Conservation (phyloP, 2,888 invertebrate species). For the Minunthozetes semirufus region DNA sequence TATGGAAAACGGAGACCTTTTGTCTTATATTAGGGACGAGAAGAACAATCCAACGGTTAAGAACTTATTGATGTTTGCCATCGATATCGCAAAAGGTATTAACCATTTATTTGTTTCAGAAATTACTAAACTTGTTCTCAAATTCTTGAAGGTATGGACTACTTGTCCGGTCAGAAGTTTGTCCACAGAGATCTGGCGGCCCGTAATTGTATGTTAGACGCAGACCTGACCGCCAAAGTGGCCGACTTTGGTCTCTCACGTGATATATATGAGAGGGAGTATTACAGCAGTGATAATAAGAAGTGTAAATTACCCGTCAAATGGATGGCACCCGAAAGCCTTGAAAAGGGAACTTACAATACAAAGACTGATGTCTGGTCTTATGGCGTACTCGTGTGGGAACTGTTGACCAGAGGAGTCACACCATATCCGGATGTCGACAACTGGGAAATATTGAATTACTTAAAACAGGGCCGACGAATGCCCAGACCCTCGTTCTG, state of each 20-base stretch:
- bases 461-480: no score
- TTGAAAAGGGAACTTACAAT: slow-evolving; percentile 48
- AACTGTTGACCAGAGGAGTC: slow-evolving; percentile 51
- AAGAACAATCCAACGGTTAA: slow-evolving; percentile 49
- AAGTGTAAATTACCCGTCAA: slow-evolving; percentile 52
- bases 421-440: slow-evolving; percentile 52
- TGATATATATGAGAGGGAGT: slow-evolving; percentile 53
- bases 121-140: no score
- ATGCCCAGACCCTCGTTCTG: no score
- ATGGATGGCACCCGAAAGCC: slow-evolving; percentile 53
- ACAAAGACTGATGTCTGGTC: slow-evolving; percentile 54
- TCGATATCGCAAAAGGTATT: slow-evolving; percentile 51
- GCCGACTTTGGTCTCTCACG: slow-evolving; percentile 56
- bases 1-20: slow-evolving; percentile 54
- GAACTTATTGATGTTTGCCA: slow-evolving; percentile 51
- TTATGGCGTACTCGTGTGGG: slow-evolving; percentile 52
- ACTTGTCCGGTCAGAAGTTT: slow-evolving; percentile 52
- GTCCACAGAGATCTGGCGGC: slow-evolving; percentile 55
- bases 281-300: slow-evolving; percentile 53
- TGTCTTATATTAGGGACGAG: slow-evolving; percentile 49
- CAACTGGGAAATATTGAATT: slow-evolving; percentile 1
- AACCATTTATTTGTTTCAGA: not conserved
- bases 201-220: slow-evolving; percentile 54
- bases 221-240: slow-evolving; percentile 50
- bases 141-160: slow-evolving; percentile 52